Evolutionary conservation across 2,113 vertebrate genomes (phyloP).

Genomic region (rabbit (Oryctolagus cuniculus)): mOryCun1.1 NC_091435.1:77605501-77606000

Average conservation of each 20-base stretch:
- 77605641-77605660: background rate
- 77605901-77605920: background rate
- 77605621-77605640: background rate
- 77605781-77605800: background rate
- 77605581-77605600: background rate
- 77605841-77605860: constrained; percentile 8
- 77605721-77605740: background rate
- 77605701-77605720: background rate
- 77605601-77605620: background rate
- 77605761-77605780: background rate
- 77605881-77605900: background rate
- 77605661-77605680: background rate
- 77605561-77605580: background rate
- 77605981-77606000: background rate
- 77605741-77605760: background rate
- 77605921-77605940: background rate
- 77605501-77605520: no score
- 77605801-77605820: background rate
- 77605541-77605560: background rate
- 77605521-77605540: no score
- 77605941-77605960: background rate
- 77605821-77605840: background rate
- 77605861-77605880: background rate
- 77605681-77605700: constrained; percentile 24
- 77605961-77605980: background rate